Evolutionary conservation across 2,113 vertebrate species (phyloP).

Genomic region (Furnarius figulus): DNA sequence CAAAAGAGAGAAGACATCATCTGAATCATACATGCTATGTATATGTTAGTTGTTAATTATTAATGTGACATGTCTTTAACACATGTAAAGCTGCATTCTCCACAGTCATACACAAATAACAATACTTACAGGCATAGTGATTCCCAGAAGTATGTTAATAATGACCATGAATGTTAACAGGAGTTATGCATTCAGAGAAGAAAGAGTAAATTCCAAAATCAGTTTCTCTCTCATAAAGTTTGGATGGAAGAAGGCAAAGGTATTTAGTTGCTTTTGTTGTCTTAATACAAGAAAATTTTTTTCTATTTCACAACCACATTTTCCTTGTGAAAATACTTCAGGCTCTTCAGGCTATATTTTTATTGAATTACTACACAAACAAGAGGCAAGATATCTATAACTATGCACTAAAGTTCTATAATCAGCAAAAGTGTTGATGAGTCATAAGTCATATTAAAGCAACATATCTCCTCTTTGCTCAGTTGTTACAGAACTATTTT

Average conservation of each 20-base stretch:
- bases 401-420: neutral
- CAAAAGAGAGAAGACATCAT: neutral
- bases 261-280: constrained; percentile 1
- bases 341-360: neutral
- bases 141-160: constrained; percentile 52
- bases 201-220: constrained; percentile 39
- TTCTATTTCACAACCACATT: neutral
- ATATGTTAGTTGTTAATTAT: neutral
- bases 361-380: constrained; percentile 15
- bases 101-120: neutral
- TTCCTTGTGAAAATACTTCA: neutral
- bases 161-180: constrained; percentile 45
- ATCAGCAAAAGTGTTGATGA: neutral
- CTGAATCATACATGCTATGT: neutral
- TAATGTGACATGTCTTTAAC: neutral
- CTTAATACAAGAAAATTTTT: neutral
- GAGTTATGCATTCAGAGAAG: constrained; percentile 24
- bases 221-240: constrained; percentile 37
- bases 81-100: constrained; percentile 3
- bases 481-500: neutral
- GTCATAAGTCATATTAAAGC: neutral
- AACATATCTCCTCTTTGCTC: neutral
- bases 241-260: constrained; percentile 38
- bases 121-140: constrained; percentile 49
- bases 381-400: neutral